Conservation (phyloP, 2,888 invertebrate species). For the Augiades crinisus region DNA sequence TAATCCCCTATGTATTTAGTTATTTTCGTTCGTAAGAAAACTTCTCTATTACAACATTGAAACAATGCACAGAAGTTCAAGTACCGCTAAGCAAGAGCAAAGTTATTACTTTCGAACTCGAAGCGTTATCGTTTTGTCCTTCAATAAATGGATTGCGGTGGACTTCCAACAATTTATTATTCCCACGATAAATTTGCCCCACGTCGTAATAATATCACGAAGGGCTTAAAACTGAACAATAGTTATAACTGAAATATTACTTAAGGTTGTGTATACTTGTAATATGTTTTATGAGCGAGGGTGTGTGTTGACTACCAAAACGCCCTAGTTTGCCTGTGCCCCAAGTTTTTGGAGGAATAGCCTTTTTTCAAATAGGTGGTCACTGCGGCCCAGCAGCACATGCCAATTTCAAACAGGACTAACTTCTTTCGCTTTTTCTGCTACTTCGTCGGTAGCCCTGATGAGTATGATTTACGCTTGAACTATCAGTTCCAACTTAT, state of each 20-base stretch:
- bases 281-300: too few relatives aligned
- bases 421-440: too few relatives aligned
- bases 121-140: slow-evolving; percentile 22
- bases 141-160: slow-evolving; percentile 21
- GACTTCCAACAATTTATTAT: slow-evolving; percentile 21
- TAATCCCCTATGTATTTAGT: background rate
- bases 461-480: too few relatives aligned
- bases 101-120: slow-evolving; percentile 22
- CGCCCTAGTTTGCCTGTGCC: too few relatives aligned
- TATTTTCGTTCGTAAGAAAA: background rate
- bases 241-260: slow-evolving; percentile 1
- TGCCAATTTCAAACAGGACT: too few relatives aligned
- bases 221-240: slow-evolving; percentile 6
- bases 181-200: slow-evolving; percentile 12
- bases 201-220: slow-evolving; percentile 11
- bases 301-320: too few relatives aligned
- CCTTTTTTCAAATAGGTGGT: too few relatives aligned
- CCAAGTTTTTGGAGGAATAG: too few relatives aligned
- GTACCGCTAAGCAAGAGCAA: slow-evolving; percentile 15
- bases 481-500: too few relatives aligned
- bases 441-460: too few relatives aligned
- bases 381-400: too few relatives aligned
- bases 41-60: background rate
- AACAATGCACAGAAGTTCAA: slow-evolving; percentile 4
- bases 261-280: too few relatives aligned